These are phyloP conservation scores for Scolopax bukidnonensis DNA, from an alignment of 2,797 vertebrate species.

Conservation along the genomic window DNA sequence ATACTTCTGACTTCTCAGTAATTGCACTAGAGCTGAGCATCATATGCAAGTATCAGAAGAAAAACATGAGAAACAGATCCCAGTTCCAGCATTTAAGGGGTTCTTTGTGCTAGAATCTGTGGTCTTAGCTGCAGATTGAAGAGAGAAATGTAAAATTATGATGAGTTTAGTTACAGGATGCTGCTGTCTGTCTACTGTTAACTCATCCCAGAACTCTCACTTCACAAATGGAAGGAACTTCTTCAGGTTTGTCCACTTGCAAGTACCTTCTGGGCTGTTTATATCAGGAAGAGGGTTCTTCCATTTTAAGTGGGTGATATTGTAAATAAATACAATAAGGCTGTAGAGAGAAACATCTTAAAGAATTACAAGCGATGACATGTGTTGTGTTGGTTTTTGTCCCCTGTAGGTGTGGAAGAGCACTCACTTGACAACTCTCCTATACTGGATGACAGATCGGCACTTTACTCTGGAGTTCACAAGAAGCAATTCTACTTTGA, in stretches of 20 bases:
- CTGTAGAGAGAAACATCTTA: background rate
- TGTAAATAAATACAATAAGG: background rate
- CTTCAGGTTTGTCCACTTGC: background rate
- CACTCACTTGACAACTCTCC: conserved; percentile 83
- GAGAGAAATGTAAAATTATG: background rate
- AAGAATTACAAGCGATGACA: background rate
- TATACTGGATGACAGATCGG: conserved; percentile 86
- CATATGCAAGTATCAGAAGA: background rate
- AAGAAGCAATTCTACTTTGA: conserved; percentile 88
- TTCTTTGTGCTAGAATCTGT: background rate
- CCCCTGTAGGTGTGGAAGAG: conserved; percentile 80
- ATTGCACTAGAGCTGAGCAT: background rate
- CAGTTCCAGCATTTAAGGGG: background rate
- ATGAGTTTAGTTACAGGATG: background rate
- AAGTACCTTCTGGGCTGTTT: background rate
- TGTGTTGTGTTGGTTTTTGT: background rate
- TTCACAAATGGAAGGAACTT: background rate
- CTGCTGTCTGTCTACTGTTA: background rate
- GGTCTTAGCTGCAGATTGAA: background rate
- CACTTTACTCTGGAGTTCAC: conserved; percentile 92
- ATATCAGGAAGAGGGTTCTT: background rate
- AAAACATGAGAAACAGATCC: background rate
- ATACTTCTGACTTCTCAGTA: background rate
- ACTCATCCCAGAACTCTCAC: background rate
- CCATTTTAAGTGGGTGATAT: background rate